Base-by-base conservation (phyloP, 2,888 invertebrate genomes). In the Hermodice carunculata region DNA sequence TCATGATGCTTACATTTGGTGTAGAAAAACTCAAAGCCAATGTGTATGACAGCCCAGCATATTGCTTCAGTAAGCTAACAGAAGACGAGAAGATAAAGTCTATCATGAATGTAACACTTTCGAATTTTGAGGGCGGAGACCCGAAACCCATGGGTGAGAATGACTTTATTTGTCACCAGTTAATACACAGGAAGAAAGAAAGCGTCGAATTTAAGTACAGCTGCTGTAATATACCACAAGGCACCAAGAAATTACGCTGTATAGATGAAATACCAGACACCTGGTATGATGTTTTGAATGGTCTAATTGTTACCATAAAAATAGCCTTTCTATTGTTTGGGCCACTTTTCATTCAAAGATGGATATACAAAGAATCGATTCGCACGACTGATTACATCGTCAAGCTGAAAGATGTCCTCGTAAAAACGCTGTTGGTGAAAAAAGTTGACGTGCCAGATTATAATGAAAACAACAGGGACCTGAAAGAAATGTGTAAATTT, bases 381-480 rank as follows among this genome's bases (percentile, higher is more conserved):
- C 74, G 77, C 42, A 79, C 80, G 11, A 73, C 80, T 0, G 81
- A 81, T 59, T 85, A 85, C 62, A 74, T 81, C 4, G 77, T 82
- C 17, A 60, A 44, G 43, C 52, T 60, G 4, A 64, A 65, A 43
- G 62, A 66, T n/a, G 46, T 53, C 11, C 44, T 73, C 52, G 28
- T 44, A 19, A 72, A 70, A 37, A 73, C 70, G 6, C n/a, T n/a
- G n/a, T 42, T 72, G 34, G 70, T 74, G 14, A 70, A 73, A 53
- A 74, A 68, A n/a, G n/a, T n/a, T n/a, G n/a, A n/a, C n/a, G n/a
- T n/a, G n/a, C n/a, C n/a, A n/a, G n/a, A n/a, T n/a, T n/a, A n/a
- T n/a, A n/a, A n/a, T n/a, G n/a, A n/a, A n/a, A n/a, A n/a, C n/a
- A n/a, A n/a, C n/a, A 43, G 56, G 31, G 69, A 69, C 11, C 48